These are phyloP conservation scores for Tachina grossa DNA, from an alignment of 2,888 invertebrate species.

Conservation along the genomic window DNA sequence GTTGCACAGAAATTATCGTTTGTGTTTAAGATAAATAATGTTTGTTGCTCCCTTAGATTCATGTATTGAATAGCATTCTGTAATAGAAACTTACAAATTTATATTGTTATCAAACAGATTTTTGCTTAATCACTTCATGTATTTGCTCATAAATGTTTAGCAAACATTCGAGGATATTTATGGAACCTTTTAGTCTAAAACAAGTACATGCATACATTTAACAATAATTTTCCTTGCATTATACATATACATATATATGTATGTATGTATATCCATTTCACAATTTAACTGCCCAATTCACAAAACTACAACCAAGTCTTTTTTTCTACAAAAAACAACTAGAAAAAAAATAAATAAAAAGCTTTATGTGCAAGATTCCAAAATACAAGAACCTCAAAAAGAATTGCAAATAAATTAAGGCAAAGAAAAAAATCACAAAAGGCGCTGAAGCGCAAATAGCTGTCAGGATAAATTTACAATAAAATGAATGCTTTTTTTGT, in stretches of 20 bases:
- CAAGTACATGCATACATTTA: not conserved
- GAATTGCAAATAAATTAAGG: slow-evolving; percentile 18
- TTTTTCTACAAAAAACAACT: not conserved
- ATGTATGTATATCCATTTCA: not conserved
- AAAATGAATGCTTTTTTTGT: slow-evolving; percentile 63
- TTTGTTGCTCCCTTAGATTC: not conserved
- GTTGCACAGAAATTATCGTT: slow-evolving; percentile 7
- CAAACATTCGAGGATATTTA: not conserved
- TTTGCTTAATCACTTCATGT: slow-evolving; percentile 24
- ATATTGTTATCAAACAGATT: slow-evolving; percentile 3
- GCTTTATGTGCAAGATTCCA: slow-evolving; percentile 12
- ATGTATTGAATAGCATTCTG: not conserved
- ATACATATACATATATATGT: too few species aligned
- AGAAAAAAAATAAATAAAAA: not conserved
- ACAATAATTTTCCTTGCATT: too few species aligned
- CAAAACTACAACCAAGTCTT: not conserved
- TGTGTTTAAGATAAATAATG: not conserved
- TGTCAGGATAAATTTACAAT: slow-evolving; percentile 72
- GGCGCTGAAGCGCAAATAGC: slow-evolving; percentile 74
- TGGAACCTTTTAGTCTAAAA: not conserved
- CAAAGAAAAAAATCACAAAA: slow-evolving; percentile 54
- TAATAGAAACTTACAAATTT: not conserved
- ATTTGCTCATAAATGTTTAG: not conserved
- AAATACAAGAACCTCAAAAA: slow-evolving; percentile 27
- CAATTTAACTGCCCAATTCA: not conserved